Evolutionary conservation across 2,797 vertebrate genomes (phyloP).

Genomic region (Spatula versicolor): DNA sequence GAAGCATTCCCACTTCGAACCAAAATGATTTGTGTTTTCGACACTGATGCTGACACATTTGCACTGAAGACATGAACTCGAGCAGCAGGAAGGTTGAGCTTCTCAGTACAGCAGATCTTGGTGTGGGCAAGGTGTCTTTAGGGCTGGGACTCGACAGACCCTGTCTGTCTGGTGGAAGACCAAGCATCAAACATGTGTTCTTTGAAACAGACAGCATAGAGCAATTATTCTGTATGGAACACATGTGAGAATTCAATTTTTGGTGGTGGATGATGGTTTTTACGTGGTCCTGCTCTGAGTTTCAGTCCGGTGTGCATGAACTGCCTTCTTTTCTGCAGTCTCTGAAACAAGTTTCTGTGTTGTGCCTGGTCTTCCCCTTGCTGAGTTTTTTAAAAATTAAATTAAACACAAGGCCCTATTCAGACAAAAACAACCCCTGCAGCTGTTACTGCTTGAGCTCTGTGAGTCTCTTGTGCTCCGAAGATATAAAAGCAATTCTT

Average conservation of each 20-base stretch:
- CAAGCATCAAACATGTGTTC: background rate
- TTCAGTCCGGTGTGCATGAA: background rate
- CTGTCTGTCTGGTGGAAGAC: background rate
- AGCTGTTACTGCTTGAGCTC: background rate
- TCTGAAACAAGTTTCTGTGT: constrained; percentile 28
- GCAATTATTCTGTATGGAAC: background rate
- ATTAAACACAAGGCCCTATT: constrained; percentile 22
- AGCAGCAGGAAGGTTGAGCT: background rate
- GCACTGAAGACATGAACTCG: background rate
- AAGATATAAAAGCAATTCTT: background rate
- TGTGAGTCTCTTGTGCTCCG: background rate
- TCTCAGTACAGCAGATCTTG: background rate
- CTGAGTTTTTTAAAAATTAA: background rate
- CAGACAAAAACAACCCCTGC: constrained; percentile 1
- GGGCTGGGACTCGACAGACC: background rate
- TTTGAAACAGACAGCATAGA: background rate
- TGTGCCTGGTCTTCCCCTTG: background rate
- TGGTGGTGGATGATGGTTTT: background rate
- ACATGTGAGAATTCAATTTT: background rate
- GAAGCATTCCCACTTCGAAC: background rate
- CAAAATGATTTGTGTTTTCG: background rate
- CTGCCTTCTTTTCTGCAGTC: background rate
- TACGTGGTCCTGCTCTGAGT: background rate
- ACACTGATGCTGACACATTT: background rate
- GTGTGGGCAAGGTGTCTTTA: background rate